Base-by-base conservation (phyloP, 2,888 invertebrate genomes). In the Fragum fragum region DNA sequence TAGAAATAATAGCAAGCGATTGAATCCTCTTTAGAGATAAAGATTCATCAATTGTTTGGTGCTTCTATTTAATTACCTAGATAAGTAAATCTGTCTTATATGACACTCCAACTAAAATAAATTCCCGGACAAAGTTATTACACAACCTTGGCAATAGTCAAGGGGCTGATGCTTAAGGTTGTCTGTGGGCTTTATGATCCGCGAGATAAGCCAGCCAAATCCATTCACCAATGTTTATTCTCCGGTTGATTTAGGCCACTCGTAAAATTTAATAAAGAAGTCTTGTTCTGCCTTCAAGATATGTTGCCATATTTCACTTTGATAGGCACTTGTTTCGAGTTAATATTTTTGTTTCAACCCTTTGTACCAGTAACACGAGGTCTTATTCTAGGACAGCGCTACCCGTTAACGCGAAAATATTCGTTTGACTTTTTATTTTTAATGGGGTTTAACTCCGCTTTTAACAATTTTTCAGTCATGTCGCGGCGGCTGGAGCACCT, bases 41-140 rank as follows among this genome's bases (percentile, higher is more conserved):
- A 36, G 9, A 36, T 36, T 36, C 32, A 36, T 36, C 18, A 16
- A 29, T 6, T 32, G 26, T 39, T n/a, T 39, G 21, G 76, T 76
- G 73, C 78, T 73, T 75, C 72, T 71, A 66, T 82, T 82, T 79
- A 82, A 82, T 82, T 82, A 82, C 73, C 26, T 39, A 74, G 82
- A 82, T 82, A 78, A 79, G 82, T 82, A 82, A 68, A 82, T 53
- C 73, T 39, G n/a, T 66, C 66, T 42, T 66, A 39, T n/a, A 66
- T 66, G 66, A 66, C 36, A 71, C 47, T 69, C 74, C 32, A 21
- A 71, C 68, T 76, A 70, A 76, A 82, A 82, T 76, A 82, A 82
- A 82, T 82, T 76, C 63, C 72, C 57, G 11, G 28, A 7, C 59
- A 76, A 75, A 78, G 78, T 82, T 82, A 82, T 82, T 82, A 69